These are phyloP conservation scores for Panagrolaimus sp. DNA, from an alignment of 1,140 invertebrate species.

Conservation along the genomic window DNA sequence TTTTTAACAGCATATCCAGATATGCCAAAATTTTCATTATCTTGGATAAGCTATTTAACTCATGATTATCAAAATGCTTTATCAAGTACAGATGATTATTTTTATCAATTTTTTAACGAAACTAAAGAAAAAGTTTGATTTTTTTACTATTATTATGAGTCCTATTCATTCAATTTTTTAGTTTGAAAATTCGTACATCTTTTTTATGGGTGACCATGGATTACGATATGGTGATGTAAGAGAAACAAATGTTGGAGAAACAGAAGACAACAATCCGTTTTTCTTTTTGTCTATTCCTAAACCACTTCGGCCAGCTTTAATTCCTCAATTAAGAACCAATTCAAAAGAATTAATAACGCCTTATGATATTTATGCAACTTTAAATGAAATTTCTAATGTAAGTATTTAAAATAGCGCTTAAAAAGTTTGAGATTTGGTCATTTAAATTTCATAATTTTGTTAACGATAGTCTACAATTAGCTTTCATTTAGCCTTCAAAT, in stretches of 20 bases:
- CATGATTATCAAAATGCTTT: neutral
- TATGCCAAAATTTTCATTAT: neutral
- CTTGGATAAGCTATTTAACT: neutral
- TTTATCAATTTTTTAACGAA: conserved; percentile 21
- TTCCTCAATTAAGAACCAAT: conserved; percentile 20
- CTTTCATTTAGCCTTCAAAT: too few relatives aligned
- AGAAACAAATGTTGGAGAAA: conserved; percentile 19
- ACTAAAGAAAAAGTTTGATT: conserved; percentile 19
- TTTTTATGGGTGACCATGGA: conserved; percentile 33
- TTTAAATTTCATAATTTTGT: too few relatives aligned
- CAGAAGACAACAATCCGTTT: conserved; percentile 35
- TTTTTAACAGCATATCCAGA: neutral
- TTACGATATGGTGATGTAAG: conserved; percentile 20
- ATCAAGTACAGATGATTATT: conserved; percentile 12
- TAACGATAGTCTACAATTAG: neutral
- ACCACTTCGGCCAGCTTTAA: conserved; percentile 20
- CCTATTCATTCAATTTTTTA: conserved; percentile 17
- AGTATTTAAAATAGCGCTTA: too few relatives aligned
- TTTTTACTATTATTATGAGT: conserved; percentile 12
- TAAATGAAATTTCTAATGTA: conserved; percentile 26
- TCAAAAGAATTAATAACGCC: conserved; percentile 22
- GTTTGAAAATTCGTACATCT: conserved; percentile 27
- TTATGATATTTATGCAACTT: conserved; percentile 32
- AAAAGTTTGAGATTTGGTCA: too few relatives aligned
- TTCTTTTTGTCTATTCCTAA: conserved; percentile 24